Base-by-base conservation (phyloP, 1,140 invertebrate species). In the Trichoplusia ni region DNA sequence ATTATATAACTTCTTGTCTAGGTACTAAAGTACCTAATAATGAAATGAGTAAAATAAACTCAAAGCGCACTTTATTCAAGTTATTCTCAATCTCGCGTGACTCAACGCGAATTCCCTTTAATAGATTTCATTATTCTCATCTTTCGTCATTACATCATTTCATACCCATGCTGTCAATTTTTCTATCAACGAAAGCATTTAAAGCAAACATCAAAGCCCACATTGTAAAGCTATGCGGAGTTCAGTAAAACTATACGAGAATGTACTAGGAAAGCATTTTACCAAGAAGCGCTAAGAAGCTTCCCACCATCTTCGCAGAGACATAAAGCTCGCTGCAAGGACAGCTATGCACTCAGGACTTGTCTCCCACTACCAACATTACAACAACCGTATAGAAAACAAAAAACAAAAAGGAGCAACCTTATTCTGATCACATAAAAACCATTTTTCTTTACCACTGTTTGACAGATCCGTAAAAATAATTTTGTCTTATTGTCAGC, bases 231-330 rank as follows among this genome's bases (percentile, higher is more conserved):
- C 25, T 44, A 58, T 44, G 29, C 44, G 18, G 40, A 27, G 33
- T 59, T 46, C 56, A 61, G 64, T 73, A 69, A 73, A 74, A 65
- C 64, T 75, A 69, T 70, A 71, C 53, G 56, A 54, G 62, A 68
- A 74, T 67, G 63, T 78, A 83, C 79, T 71, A 79, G 73, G 76
- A 82, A 85, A 80, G 75, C 79, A 85, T 87, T 87, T 85, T 83
- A 83, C 78, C 64, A 69, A 67, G 77, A 81, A 82, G 73, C 77
- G 74, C 71, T 84, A 87, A 85, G 82, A 72, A 76, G 81, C 79
- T 83, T 82, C 73, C 71, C 62, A 58, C 65, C 75, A 75, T 78
- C 82, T 75, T 80, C 75, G 72, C 56, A 68, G 75, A 79, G 82
- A 79, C 79, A 77, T 83, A 85, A 85, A 84, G 80, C 82, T 80